Evolutionary conservation across 1,140 invertebrate genomes (phyloP).

Genomic region (Magallana gigas): DNA sequence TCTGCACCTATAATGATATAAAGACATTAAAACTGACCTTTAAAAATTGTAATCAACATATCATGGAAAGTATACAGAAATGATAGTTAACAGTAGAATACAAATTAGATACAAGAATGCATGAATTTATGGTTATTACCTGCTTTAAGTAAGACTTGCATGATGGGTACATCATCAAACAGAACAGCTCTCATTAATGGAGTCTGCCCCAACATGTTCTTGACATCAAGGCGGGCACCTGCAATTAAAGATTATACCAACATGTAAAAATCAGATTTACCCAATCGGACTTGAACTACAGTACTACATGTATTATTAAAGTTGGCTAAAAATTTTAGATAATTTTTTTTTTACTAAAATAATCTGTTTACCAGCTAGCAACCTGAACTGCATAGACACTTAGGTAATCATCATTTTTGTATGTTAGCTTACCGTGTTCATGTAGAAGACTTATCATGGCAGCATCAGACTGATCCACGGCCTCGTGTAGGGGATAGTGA

Average conservation of each 20-base stretch:
- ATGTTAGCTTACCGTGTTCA: slow-evolving; percentile 49
- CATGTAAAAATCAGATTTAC: background rate
- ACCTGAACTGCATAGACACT: too few species aligned
- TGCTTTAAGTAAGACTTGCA: slow-evolving; percentile 46
- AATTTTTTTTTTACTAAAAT: too few species aligned
- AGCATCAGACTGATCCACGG: slow-evolving; percentile 53
- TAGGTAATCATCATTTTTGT: too few species aligned
- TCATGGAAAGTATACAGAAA: too few species aligned
- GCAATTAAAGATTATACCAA: background rate
- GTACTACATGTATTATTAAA: too few species aligned
- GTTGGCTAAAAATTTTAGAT: too few species aligned
- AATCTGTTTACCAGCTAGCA: too few species aligned
- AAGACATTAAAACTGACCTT: background rate
- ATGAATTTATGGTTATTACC: slow-evolving; percentile 8
- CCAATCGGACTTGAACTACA: too few species aligned
- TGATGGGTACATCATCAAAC: slow-evolving; percentile 49
- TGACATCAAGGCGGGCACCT: slow-evolving; percentile 50
- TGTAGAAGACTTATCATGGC: slow-evolving; percentile 51
- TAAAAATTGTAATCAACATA: background rate
- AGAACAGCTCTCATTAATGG: slow-evolving; percentile 55
- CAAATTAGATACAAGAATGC: too few species aligned
- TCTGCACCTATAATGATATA: background rate
- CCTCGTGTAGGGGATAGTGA: slow-evolving; percentile 53
- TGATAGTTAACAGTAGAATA: too few species aligned
- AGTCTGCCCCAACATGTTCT: slow-evolving; percentile 51